Base-by-base conservation (phyloP, 2,113 vertebrate genomes). In the Gracilinanus agilis region DNA sequence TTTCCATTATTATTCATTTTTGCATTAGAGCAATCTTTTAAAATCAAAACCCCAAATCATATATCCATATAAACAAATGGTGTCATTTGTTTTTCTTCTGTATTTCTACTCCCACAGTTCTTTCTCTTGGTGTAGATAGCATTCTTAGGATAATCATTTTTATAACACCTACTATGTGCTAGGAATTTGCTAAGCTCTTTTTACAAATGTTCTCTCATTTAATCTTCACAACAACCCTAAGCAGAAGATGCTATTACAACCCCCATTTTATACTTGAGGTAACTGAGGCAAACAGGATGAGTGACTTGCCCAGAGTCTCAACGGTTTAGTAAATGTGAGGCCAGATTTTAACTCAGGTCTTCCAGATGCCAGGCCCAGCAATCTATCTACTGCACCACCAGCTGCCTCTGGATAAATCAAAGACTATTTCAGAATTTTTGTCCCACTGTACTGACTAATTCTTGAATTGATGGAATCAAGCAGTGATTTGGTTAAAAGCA, bases 401-500 rank as follows among this genome's bases (percentile, higher is more conserved):
- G n/a, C n/a, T 83, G n/a, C 19, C 34, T 83, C 40, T 7, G 23
- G 5, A 55, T 89, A 90, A 96, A 92, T 93, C 27, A 23, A 90
- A 29, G 24, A 19, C 75, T 94, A 0, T 56, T 95, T 94, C 90
- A 90, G 54, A 95, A 90, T 95, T 93, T 83, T 40, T 83, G 67
- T 83, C 40, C 89, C 24, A 13, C 54, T 53, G 67, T 44, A 23
- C 10, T 90, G 93, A 55, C 55, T 55, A 23, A 83, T 83, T 40
- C n/a, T 83, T 0, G 7, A 83, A 83, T 83, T 83, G 67, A 83
- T 92, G 40, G 54, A 58, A 8, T 91, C 91, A 93, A 94, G 53
- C 11, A 91, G 25, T 93, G 89, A 56, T 89, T 12, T 34, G 27
- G 55, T 75, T 91, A 54, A 93, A 58, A 93, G 89, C 83, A 89